A percentile compares a stretch with the other conserved stretches of the same genome.
Evolutionary conservation across 1,140 invertebrate species (phyloP).

Genomic region (Popillia japonica): DNA sequence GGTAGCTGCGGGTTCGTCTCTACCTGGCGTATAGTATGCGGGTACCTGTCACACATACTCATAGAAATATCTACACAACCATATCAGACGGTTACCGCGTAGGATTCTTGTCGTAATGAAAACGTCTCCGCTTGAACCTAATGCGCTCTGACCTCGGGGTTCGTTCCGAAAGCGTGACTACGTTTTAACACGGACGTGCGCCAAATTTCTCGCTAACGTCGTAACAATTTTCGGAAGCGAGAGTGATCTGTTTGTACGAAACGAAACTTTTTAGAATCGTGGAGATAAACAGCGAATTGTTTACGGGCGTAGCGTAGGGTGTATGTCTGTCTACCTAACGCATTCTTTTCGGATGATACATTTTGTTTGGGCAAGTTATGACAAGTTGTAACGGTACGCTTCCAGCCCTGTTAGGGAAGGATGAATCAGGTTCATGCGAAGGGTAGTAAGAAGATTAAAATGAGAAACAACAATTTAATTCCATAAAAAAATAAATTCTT

Average conservation of each 20-base stretch:
- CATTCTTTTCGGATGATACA: background rate
- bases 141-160: background rate
- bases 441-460: too few relatives aligned
- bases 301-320: too few relatives aligned
- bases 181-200: conserved; percentile 7
- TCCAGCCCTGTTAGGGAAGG: too few relatives aligned
- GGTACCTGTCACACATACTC: background rate
- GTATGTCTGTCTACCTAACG: background rate
- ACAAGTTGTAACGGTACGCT: background rate
- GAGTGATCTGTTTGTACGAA: background rate
- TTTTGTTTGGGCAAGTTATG: background rate
- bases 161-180: background rate
- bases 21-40: background rate
- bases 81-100: background rate
- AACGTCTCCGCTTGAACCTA: background rate
- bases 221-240: background rate
- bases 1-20: background rate
- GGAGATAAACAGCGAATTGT: too few relatives aligned
- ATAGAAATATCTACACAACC: background rate
- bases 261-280: too few relatives aligned
- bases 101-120: background rate
- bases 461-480: too few relatives aligned
- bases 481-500: too few relatives aligned
- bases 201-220: background rate
- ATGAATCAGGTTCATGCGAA: too few relatives aligned